phyloP scores from a whole-genome alignment of 2,113 vertebrate genomes.

The Todiramphus saurophagus region DNA sequence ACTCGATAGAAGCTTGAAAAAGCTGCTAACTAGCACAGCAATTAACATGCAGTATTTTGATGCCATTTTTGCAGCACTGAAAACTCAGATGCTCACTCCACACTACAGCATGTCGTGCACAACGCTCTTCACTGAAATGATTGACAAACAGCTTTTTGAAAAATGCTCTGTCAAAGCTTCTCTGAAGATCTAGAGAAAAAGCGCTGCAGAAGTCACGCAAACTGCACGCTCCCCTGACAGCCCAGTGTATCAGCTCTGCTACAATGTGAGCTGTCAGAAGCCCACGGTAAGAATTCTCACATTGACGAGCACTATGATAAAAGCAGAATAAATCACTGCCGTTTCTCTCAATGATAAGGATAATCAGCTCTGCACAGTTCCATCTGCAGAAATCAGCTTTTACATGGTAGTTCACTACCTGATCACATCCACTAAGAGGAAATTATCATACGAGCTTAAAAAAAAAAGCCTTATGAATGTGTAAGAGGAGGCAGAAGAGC shows the following conservation, averaged over 20 bases:
- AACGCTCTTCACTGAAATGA: not conserved
- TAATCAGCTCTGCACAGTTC: not conserved
- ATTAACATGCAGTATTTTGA: not conserved
- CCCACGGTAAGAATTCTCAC: not conserved
- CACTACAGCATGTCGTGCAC: not conserved
- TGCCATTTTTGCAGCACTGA: accelerated
- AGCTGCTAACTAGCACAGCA: not conserved
- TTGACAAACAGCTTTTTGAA: not conserved
- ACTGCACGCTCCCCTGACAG: not conserved
- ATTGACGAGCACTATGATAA: not conserved
- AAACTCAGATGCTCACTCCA: not conserved
- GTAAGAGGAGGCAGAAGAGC: not conserved
- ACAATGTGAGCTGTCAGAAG: conserved; percentile 18
- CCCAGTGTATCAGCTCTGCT: not conserved
- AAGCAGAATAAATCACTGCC: conserved; percentile 13
- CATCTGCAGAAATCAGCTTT: not conserved
- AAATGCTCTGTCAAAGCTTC: not conserved
- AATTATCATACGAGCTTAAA: not conserved
- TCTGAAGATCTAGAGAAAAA: not conserved
- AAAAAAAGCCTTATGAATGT: not conserved
- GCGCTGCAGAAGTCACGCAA: not conserved
- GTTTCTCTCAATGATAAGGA: not conserved
- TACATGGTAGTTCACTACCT: not conserved
- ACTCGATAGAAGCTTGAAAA: not conserved
- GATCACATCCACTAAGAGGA: not conserved